These are phyloP conservation scores for Andrena praecox DNA, from an alignment of 2,888 invertebrate genomes.

Conservation along the genomic window DNA sequence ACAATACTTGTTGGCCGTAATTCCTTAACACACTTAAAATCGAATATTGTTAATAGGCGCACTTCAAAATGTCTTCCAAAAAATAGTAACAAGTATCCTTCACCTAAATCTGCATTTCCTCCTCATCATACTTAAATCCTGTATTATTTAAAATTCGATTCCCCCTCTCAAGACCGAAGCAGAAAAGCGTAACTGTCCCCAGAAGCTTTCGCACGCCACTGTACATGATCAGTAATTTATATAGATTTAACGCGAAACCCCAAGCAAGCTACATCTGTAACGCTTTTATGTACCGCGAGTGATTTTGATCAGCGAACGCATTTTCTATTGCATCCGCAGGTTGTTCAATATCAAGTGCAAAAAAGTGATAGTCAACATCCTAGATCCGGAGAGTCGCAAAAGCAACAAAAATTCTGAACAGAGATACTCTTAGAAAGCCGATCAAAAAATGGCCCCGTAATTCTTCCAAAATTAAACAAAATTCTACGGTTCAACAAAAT, in stretches of 20 bases:
- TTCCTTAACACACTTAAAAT: not conserved
- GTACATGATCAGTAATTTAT: not conserved
- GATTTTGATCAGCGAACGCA: constrained; percentile 2
- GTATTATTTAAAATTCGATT: not conserved
- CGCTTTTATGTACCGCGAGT: not conserved
- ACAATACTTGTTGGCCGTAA: not conserved
- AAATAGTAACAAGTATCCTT: no score
- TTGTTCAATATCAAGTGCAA: not conserved
- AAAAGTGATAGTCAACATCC: not conserved
- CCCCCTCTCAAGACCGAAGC: not conserved
- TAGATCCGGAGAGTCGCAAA: not conserved
- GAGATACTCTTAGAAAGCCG: not conserved
- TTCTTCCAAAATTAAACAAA: not conserved
- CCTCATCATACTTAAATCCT: no score
- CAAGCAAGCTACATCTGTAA: not conserved
- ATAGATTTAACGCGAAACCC: not conserved
- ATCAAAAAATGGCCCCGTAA: not conserved
- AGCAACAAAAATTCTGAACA: not conserved
- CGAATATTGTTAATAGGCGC: not conserved
- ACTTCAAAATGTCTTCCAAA: not conserved
- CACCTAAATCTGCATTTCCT: no score
- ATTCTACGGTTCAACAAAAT: not conserved
- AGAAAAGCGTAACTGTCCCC: not conserved
- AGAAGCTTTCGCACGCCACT: not conserved
- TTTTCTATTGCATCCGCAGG: constrained; percentile 1